Evolutionary conservation across 2,797 vertebrate genomes (phyloP), one percentile per base, ranked within the genome.

Genomic region (Hoplostethus atlanticus): DNA sequence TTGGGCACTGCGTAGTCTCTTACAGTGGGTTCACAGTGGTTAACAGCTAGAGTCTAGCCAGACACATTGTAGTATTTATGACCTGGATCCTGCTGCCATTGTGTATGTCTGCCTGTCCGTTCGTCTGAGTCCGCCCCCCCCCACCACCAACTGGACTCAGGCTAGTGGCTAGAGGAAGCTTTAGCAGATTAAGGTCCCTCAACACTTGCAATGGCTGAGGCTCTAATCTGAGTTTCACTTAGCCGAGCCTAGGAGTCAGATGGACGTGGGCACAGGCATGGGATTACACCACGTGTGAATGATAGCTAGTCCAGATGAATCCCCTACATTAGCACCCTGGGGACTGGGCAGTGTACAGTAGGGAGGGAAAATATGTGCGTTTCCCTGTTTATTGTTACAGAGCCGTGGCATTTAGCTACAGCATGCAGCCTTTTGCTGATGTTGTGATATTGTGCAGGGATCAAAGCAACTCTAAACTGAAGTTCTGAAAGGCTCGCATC

Each of bases 141-240:
- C 17, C 17, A 7, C 51, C 21, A 3, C 55, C 68, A 68, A 38
- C 50, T 46, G 10, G 30, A 71, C 58, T 77, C 64, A 48, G 66
- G 46, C 42, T 57, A 13, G 75, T 70, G 76, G 78, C 73, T 64
- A 63, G 51, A 71, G 63, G 72, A 81, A 38, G 86, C 77, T 87
- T 84, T 80, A 84, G 78, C 69, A 83, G 90, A 91, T 92, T 93
- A 88, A 84, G 73, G 77, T 66, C 72, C 47, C 66, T 64, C 66
- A 52, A 76, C 71, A 80, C 77, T 88, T 84, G 77, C 47, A 71
- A 63, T 68, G 53, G 71, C 72, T 44, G 69, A 77, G 64, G 74
- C 80, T 64, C 74, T 90, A 90, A 91, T 91, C 88, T 68, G 84
- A 87, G 78, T 86, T 87, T 89, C 85, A 86, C 83, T 91, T 86